phyloP scores from a whole-genome alignment of 2,113 vertebrate genomes.

The Phaetusa simplex region DNA sequence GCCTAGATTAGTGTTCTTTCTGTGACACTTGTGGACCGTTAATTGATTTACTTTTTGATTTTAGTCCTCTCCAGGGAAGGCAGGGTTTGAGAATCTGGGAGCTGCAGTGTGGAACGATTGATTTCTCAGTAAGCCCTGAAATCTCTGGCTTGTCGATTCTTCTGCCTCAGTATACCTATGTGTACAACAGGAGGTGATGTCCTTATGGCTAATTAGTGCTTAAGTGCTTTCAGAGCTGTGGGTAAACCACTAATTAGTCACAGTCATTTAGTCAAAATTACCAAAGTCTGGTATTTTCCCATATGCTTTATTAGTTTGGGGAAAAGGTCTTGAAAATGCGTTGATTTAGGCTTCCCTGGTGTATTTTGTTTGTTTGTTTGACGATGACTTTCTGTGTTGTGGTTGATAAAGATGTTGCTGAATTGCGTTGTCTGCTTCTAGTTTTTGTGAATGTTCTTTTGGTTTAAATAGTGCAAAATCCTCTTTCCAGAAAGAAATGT shows the following conservation, averaged over 20 bases:
- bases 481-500: neutral
- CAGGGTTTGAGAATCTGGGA: neutral
- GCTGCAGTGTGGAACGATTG: neutral
- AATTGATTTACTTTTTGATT: neutral
- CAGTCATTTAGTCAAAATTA: constrained; percentile 10
- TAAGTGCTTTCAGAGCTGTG: neutral
- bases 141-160: neutral
- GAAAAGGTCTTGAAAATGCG: neutral
- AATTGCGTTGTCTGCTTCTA: neutral
- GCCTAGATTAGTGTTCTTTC: neutral
- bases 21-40: neutral
- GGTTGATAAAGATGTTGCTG: neutral
- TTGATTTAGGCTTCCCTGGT: constrained; percentile 1
- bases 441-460: neutral
- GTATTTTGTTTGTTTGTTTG: neutral
- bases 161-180: neutral
- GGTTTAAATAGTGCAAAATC: neutral
- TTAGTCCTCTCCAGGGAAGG: neutral
- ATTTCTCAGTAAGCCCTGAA: neutral
- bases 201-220: neutral
- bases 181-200: neutral
- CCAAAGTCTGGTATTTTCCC: neutral
- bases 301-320: neutral
- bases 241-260: constrained; percentile 1
- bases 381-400: neutral